phyloP scores from a whole-genome alignment of 2,888 invertebrate genomes.

The Caenorhabditis sp. region DNA sequence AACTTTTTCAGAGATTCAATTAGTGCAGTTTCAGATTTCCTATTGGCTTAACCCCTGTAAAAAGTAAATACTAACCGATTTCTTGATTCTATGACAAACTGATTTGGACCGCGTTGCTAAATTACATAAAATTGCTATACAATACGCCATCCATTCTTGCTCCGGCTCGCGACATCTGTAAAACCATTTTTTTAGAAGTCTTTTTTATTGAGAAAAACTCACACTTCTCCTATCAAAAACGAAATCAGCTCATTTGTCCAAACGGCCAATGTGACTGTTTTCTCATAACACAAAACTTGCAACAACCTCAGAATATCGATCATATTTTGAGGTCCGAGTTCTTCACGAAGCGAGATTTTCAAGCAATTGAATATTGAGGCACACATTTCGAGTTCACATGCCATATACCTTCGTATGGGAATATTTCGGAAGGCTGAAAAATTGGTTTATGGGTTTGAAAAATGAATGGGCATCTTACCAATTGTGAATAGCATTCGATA shows the following conservation, averaged over 20 bases:
- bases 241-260: constrained; percentile 60
- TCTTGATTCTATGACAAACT: constrained; percentile 53
- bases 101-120: constrained; percentile 61
- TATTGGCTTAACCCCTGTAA: too few species aligned
- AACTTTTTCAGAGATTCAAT: too few species aligned
- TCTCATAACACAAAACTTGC: constrained; percentile 64
- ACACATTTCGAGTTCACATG: constrained; percentile 52
- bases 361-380: constrained; percentile 55
- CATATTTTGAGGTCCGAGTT: constrained; percentile 65
- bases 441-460: not conserved
- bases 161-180: constrained; percentile 46
- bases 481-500: constrained; percentile 55
- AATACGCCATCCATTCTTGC: constrained; percentile 64
- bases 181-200: constrained; percentile 4
- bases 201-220: constrained; percentile 13
- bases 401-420: constrained; percentile 52
- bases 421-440: constrained; percentile 54
- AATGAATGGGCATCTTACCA: constrained; percentile 10
- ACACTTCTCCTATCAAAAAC: constrained; percentile 61
- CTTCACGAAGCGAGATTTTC: constrained; percentile 52
- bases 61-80: constrained; percentile 45
- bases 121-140: constrained; percentile 67
- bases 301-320: constrained; percentile 62
- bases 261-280: constrained; percentile 46
- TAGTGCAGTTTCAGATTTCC: too few species aligned